Conservation (phyloP, 2,113 vertebrate genomes). For the Scopus umbretta region DNA sequence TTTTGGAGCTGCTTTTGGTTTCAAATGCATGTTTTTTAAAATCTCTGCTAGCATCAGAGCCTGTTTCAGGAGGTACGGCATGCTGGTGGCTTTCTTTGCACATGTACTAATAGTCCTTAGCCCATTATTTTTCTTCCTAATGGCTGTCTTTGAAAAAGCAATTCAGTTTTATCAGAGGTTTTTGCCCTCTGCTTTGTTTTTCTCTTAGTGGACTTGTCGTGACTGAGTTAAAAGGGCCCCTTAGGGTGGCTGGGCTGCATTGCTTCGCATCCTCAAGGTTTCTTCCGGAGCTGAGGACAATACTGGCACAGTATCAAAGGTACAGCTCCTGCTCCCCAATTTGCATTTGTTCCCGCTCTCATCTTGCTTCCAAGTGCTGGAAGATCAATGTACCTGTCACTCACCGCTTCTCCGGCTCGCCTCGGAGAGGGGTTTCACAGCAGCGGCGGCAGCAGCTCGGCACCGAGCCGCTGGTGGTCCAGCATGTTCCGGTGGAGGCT, state of each 20-base stretch:
- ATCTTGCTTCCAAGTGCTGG: not conserved
- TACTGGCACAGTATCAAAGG: fast-evolving
- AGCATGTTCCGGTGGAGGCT: fast-evolving
- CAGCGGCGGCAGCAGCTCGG: not conserved
- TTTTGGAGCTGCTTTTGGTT: not conserved
- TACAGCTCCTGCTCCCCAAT: not conserved
- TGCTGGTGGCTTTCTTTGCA: not conserved
- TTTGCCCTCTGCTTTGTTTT: not conserved
- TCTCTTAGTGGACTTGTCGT: fast-evolving
- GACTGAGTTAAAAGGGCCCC: not conserved
- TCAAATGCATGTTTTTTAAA: not conserved
- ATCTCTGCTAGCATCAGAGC: not conserved
- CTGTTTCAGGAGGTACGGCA: not conserved
- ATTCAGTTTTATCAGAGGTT: not conserved
- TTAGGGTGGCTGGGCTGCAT: not conserved
- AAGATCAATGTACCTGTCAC: not conserved
- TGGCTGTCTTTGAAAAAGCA: not conserved
- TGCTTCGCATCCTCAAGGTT: not conserved
- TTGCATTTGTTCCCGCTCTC: not conserved
- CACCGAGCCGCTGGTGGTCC: fast-evolving
- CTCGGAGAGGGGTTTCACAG: fast-evolving
- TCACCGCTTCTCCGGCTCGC: not conserved
- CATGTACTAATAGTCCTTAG: fast-evolving
- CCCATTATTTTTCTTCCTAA: not conserved
- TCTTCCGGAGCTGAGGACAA: fast-evolving